Conservation (phyloP, 2,113 vertebrate species). For the Callipepla californica region DNA sequence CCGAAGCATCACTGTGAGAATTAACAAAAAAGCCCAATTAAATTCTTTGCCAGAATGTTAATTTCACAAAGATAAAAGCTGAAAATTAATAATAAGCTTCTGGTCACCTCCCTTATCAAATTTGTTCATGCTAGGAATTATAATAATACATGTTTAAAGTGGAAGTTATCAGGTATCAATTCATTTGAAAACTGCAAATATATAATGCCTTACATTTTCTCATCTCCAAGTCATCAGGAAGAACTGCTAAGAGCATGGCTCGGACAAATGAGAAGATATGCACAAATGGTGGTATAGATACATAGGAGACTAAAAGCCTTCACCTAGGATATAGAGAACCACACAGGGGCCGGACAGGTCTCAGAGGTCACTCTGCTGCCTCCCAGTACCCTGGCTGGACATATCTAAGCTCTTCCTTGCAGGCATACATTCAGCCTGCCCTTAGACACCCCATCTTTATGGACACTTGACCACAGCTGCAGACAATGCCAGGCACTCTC, state of each 20-base stretch:
- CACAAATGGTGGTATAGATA: background rate
- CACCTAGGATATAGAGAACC: background rate
- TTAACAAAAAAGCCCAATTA: constrained; percentile 83
- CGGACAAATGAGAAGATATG: background rate
- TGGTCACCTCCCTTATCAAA: constrained; percentile 66
- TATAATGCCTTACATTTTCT: background rate
- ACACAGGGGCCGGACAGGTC: background rate
- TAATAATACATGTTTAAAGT: constrained; percentile 1
- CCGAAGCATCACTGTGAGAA: constrained; percentile 76
- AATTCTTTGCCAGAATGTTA: constrained; percentile 78
- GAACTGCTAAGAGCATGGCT: background rate
- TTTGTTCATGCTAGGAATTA: constrained; percentile 1
- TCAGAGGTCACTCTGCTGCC: background rate
- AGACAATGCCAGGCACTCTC: background rate
- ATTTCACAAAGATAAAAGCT: constrained; percentile 76
- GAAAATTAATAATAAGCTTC: constrained; percentile 71
- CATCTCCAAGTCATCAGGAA: background rate
- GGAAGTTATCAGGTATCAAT: background rate
- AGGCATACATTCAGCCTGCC: background rate
- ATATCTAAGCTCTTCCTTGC: constrained; percentile 1
- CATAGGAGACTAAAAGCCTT: background rate
- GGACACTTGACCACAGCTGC: constrained; percentile 24
- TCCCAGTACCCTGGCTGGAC: background rate
- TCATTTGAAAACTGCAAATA: background rate
- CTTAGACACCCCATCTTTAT: background rate